Base-by-base conservation (phyloP, 2,888 invertebrate genomes). In the Pristionchus entomophagus region DNA sequence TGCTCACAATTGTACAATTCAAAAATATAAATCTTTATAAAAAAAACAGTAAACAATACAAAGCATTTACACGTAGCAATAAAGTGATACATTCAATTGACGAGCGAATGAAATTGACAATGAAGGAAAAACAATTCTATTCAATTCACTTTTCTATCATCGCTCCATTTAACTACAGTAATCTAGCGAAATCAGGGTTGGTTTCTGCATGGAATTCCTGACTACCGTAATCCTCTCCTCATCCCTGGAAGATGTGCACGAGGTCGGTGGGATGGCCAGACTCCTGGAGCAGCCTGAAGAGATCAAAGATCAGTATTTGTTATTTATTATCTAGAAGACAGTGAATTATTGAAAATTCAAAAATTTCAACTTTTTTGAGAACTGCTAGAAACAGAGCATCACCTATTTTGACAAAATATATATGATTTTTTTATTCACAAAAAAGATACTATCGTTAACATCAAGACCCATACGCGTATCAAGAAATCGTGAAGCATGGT, bases 161-260 rank as follows among this genome's bases (percentile, higher is more conserved):
- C 6, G 45, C n/a, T n/a, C n/a, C 45, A 45, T 14, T 6, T 32
- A 62, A 38, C 73, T 73, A 73, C 38, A 22, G 41, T 41, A 73
- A 73, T n/a, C 73, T 41, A 73, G 2, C n/a, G 14, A 26, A 5
- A 19, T 0, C 35, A 35, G 2, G 6, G 35, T 38, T 6, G 65
- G 65, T 32, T 65, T 19, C 65, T 35, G 65, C 4, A 35, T 35
- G 19, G 65, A 65, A 32, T 29, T 65, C 22, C 65, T 35, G 8
- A 0, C 73, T 73, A 41, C 73, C 73, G 73, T 73, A 73, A 56
- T 56, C 56, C n/a, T n/a, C 19, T 69, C 38, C 73, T 85, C 22
- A 77, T 56, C 85, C 85, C n/a, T 85, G 77, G 85, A 85, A 77
- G 29, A 85, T 73, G 32, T 85, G 85, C 1, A 85, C 85, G 53